A percentile compares a stretch with the other conserved stretches of the same genome.
These are phyloP conservation scores for Chymomyza fuscimana DNA, from an alignment of 2,888 invertebrate genomes.

Conservation along the genomic window DNA sequence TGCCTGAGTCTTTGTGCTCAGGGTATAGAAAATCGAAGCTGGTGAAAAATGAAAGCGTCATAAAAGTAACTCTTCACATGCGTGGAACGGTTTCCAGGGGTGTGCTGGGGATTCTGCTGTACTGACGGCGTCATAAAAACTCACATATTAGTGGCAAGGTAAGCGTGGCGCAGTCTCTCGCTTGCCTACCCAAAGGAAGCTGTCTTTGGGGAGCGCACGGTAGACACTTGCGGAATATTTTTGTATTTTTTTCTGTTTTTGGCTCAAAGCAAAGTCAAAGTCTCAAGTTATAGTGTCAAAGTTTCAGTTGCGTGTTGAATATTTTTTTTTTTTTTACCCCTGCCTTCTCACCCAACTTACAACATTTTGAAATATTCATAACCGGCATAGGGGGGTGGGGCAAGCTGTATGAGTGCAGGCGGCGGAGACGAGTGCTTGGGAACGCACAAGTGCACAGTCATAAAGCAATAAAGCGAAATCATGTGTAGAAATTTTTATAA, in stretches of 20 bases:
- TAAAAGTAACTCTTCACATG: not conserved
- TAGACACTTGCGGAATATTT: conserved; percentile 1
- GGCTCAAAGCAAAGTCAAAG: conserved; percentile 8
- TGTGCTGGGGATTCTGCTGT: not conserved
- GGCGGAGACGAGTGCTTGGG: not conserved
- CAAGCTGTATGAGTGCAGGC: not conserved
- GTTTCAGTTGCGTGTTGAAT: conserved; percentile 20
- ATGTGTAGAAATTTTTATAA: conserved; percentile 79
- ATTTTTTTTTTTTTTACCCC: too few species aligned
- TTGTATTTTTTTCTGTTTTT: not conserved
- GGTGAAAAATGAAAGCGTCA: not conserved
- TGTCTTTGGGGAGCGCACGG: not conserved
- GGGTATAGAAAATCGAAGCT: not conserved
- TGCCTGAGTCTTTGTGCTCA: too few species aligned
- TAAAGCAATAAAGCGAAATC: conserved; percentile 80
- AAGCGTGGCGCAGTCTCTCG: not conserved
- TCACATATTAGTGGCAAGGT: not conserved
- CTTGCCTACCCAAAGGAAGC: not conserved
- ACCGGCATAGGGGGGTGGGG: conserved; percentile 11
- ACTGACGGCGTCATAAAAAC: not conserved
- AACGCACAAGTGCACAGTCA: conserved; percentile 49
- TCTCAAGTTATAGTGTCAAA: conserved; percentile 27
- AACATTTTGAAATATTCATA: conserved; percentile 52
- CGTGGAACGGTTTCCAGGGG: not conserved
- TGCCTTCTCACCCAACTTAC: not conserved